Conservation (phyloP, 1,140 invertebrate species). For the Cydia strobilella region DNA sequence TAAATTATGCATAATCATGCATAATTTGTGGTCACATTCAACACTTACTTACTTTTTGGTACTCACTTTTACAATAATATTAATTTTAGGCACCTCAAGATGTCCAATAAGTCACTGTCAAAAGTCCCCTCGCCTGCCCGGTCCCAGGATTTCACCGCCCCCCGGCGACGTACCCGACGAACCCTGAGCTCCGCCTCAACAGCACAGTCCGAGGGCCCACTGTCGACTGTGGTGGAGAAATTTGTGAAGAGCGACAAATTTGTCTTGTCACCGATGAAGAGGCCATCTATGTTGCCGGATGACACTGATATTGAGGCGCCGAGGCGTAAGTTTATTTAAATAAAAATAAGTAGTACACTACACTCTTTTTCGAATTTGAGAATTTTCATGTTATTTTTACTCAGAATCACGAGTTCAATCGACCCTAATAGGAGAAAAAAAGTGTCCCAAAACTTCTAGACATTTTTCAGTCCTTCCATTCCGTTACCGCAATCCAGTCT, state of each 20-base stretch:
- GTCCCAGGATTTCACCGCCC: conserved; percentile 51
- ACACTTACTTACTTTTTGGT: too few relatives aligned
- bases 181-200: conserved; percentile 60
- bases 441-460: too few relatives aligned
- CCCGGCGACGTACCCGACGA: conserved; percentile 44
- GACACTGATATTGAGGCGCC: conserved; percentile 62
- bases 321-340: conserved; percentile 50
- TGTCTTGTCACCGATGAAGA: conserved; percentile 52
- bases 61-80: neutral
- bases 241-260: conserved; percentile 49
- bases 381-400: too few relatives aligned
- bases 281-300: conserved; percentile 57
- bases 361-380: too few relatives aligned
- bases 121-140: conserved; percentile 60
- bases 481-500: too few relatives aligned
- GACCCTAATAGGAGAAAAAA: too few relatives aligned
- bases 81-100: neutral
- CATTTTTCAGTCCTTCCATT: too few relatives aligned
- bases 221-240: conserved; percentile 52
- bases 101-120: conserved; percentile 40
- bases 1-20: too few relatives aligned
- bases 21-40: too few relatives aligned
- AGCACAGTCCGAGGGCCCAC: conserved; percentile 47
- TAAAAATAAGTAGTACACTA: too few relatives aligned
- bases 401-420: too few relatives aligned